These are phyloP conservation scores for Aulostomus chinensis DNA, from an alignment of 2,797 vertebrate genomes.

Conservation along the genomic window DNA sequence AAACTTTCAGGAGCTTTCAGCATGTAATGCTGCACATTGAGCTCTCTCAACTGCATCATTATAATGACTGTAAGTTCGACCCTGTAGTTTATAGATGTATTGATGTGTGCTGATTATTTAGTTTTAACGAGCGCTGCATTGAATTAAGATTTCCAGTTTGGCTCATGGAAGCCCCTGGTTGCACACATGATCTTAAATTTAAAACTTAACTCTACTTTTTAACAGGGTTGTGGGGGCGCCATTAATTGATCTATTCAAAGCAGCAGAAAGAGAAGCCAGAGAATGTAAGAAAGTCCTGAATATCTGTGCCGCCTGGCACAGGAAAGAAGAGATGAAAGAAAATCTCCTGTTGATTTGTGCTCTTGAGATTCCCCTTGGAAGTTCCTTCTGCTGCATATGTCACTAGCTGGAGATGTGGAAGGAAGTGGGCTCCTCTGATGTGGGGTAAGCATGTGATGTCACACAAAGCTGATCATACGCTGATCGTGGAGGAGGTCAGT, in stretches of 20 bases:
- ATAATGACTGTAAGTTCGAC: constrained; percentile 22
- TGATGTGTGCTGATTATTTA: neutral
- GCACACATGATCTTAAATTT: constrained; percentile 28
- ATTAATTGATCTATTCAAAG: constrained; percentile 63
- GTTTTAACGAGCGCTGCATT: no score
- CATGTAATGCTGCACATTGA: constrained; percentile 12
- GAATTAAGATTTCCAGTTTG: neutral
- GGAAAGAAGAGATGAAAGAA: constrained; percentile 47
- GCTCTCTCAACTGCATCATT: neutral
- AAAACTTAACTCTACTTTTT: constrained; percentile 44
- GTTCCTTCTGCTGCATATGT: constrained; percentile 41
- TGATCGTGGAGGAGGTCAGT: constrained; percentile 48
- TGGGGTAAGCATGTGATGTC: constrained; percentile 17
- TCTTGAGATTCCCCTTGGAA: constrained; percentile 61
- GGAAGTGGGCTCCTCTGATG: constrained; percentile 42
- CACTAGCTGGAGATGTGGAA: constrained; percentile 44
- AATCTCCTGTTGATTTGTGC: constrained; percentile 66
- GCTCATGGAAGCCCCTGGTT: constrained; percentile 8
- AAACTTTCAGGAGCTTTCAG: no score
- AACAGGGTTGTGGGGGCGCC: constrained; percentile 1
- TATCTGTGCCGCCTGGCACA: constrained; percentile 32
- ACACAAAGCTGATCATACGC: constrained; percentile 38
- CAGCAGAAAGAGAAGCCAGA: constrained; percentile 19
- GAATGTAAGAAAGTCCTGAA: constrained; percentile 17
- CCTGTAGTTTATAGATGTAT: constrained; percentile 6